Evolutionary conservation across 37 sponge, comb jelly and placozoan genomes (phyloP), one percentile per base, ranked within the genome.

Genomic region (Aplysina aerophoba): DNA sequence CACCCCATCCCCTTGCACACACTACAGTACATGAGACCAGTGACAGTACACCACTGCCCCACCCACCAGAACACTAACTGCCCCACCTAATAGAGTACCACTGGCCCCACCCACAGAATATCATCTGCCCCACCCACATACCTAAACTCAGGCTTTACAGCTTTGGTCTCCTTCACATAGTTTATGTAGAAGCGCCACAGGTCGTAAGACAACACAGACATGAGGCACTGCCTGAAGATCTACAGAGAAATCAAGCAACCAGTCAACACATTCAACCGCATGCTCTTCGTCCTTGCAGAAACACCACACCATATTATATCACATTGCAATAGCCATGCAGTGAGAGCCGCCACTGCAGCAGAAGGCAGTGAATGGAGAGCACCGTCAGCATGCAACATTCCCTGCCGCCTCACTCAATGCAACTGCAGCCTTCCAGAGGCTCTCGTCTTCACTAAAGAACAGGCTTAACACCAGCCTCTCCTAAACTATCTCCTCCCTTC

Each of bases 121-220:
- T 8, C 50, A 44, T 44, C 8, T 8, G 50, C 8, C 50, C 50
- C 50, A 44, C 3, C 6, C 50, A 83, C 86, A 24, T 59, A 96
- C 99, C 97, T 93, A 88, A 86, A 98, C 5, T 84, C 88, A 19
- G 92, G 92, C 34, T 94, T 86, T 0, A 66, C 38, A 11, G 80
- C 55, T 77, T 98, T 98, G 15, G 97, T 96, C 59, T 98, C 95
- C 38, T 85, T 88, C 38, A 98, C 95, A 59, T 98, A 98, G 11
- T 87, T 81, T n/a, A 98, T 86, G 86, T 98, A 98, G 71, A 90
- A 91, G 67, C 88, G 92, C 97, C 99, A 98, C 50, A 98, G 89
- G 67, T 98, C 99, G 74, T 96, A 75, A 73, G 85, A 83, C 55
- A 98, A 87, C n/a, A 98, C 91, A 14, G 86, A 87, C 86, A 96